Evolutionary conservation across 2,888 invertebrate species (phyloP).

Genomic region (Steinernema scapterisci): DNA sequence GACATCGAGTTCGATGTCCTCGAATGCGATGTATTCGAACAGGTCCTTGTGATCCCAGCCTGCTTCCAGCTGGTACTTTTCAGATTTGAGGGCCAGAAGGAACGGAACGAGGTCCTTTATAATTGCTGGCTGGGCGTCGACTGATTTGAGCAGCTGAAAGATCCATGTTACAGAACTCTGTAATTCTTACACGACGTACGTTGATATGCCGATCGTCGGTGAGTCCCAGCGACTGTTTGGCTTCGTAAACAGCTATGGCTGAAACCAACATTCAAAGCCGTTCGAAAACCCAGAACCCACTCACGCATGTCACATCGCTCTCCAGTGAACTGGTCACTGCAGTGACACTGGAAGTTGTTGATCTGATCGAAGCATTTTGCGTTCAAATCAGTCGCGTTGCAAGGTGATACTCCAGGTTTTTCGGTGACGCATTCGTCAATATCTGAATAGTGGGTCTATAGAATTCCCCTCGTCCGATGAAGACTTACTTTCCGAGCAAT

Average conservation of each 20-base stretch:
- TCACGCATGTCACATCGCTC: not conserved
- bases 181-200: not conserved
- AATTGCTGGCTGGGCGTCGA: not conserved
- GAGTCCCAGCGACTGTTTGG: not conserved
- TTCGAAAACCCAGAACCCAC: too few relatives aligned
- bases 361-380: too few relatives aligned
- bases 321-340: not conserved
- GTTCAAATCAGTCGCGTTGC: too few relatives aligned
- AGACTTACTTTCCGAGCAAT: conserved; percentile 39
- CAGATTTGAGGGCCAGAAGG: conserved; percentile 29
- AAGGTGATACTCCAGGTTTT: too few relatives aligned
- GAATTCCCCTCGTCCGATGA: too few relatives aligned
- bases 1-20: conserved; percentile 37
- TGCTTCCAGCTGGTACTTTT: conserved; percentile 36
- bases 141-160: not conserved
- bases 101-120: not conserved
- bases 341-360: too few relatives aligned
- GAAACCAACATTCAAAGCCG: not conserved
- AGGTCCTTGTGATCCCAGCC: conserved; percentile 42
- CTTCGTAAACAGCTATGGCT: not conserved
- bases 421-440: too few relatives aligned
- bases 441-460: too few relatives aligned
- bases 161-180: too few relatives aligned
- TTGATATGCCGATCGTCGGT: not conserved
- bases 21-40: conserved; percentile 43